These are phyloP conservation scores for Onthophagus taurus DNA, from an alignment of 1,140 invertebrate species.

Conservation along the genomic window DNA sequence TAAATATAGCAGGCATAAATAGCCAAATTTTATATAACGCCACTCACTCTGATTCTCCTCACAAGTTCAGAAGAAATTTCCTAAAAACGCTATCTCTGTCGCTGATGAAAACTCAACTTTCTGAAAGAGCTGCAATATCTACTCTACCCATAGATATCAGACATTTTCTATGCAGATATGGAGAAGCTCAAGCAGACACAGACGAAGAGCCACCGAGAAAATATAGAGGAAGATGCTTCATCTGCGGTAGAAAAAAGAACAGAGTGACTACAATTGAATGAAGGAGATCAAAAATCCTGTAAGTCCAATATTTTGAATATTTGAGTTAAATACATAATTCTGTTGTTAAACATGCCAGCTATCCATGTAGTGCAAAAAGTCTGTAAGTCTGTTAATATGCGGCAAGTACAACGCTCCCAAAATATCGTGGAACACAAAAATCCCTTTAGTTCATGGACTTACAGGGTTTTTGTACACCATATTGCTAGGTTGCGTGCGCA, in stretches of 20 bases:
- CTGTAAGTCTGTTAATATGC: too few relatives aligned
- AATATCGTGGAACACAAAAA: too few relatives aligned
- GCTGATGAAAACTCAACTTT: constrained; percentile 12
- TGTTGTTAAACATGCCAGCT: too few relatives aligned
- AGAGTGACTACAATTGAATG: constrained; percentile 1
- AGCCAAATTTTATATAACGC: constrained; percentile 38
- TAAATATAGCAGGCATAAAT: constrained; percentile 44
- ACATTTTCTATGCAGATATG: constrained; percentile 5
- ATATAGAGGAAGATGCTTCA: not conserved
- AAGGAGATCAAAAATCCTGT: too few relatives aligned
- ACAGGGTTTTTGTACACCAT: too few relatives aligned
- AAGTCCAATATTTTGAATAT: too few relatives aligned
- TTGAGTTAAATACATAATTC: too few relatives aligned
- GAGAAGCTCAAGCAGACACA: not conserved
- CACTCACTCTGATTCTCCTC: constrained; percentile 6
- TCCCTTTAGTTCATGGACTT: too few relatives aligned
- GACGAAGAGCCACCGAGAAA: not conserved
- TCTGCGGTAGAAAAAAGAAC: not conserved
- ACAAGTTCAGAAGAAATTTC: not conserved
- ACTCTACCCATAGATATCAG: constrained; percentile 13
- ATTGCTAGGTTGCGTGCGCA: too few relatives aligned
- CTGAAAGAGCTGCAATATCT: constrained; percentile 11
- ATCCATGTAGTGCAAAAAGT: too few relatives aligned
- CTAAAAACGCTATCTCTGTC: not conserved
- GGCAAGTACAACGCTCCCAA: too few relatives aligned